Base-by-base conservation (phyloP, 2,888 invertebrate species). In the Molanna angustata region DNA sequence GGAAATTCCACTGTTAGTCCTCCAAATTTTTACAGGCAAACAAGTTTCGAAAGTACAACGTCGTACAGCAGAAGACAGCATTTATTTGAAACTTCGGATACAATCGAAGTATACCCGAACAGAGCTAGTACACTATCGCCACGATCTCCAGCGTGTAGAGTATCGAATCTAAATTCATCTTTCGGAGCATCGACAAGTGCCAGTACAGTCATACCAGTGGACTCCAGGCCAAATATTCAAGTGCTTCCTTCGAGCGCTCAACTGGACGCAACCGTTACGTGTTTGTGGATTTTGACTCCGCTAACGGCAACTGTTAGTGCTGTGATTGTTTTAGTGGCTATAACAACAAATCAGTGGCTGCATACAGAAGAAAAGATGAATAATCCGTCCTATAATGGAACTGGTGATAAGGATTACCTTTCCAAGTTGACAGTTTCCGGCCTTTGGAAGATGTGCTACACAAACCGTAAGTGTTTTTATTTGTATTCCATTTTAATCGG, bases 301-400 rank as follows among this genome's bases (percentile, higher is more conserved):
- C 67, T 88, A 22, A 80, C 85, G 16, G 87, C 88, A 11, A 81
- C 86, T 27, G 78, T 88, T 11, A 86, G 88, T 9, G 78, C 88
- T 27, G 78, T 83, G 9, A 84, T 86, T 35, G 86, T 89, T 14
- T 74, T 84, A 33, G 80, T 88, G 2, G 88, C 89, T 14, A 83
- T 90, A 56, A 78, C 83, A 4, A 89, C 89, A 2, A 87, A 86
- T 67, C 87, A 90, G 71, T 94, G 94, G 94, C 78, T 94, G 18
- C 85, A 88, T 62, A 91, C 91, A 2, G 86, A 90, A 67, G 93
- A 94, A 69, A 88, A 88, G 68, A 84, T 93, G 77, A 81, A 85
- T 52, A 90, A 87, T 71, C 82, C 84, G 9, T 74, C 79, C 45
- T 87, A 83, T 69, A 92, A 91, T 69, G 87, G 88, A 4, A 88